Evolutionary conservation across 2,113 vertebrate species (phyloP).

Genomic region (Notothenia coriiceps): DNA sequence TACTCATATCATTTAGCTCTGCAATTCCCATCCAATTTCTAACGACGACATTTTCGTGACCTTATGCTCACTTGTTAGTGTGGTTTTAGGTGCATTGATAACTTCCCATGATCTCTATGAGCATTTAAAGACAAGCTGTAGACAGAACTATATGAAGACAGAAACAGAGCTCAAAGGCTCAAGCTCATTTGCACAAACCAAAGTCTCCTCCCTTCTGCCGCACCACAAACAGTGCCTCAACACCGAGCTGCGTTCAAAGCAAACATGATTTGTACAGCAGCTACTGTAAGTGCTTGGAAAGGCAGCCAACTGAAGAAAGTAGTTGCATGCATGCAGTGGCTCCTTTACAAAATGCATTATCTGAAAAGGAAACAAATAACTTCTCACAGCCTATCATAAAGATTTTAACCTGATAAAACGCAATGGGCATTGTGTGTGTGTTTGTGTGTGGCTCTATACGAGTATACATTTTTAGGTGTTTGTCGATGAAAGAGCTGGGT

Average conservation of each 20-base stretch:
- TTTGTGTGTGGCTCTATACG: neutral
- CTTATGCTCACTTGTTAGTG: neutral
- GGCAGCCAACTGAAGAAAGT: constrained; percentile 29
- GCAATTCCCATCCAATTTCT: neutral
- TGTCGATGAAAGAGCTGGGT: constrained; percentile 1
- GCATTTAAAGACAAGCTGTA: constrained; percentile 15
- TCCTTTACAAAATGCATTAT: constrained; percentile 53
- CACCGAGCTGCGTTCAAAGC: constrained; percentile 57
- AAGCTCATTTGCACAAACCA: constrained; percentile 35
- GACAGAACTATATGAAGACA: constrained; percentile 20
- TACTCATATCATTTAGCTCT: constrained; percentile 1
- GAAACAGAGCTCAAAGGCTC: constrained; percentile 48
- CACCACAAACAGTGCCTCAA: constrained; percentile 27
- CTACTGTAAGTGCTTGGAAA: constrained; percentile 46
- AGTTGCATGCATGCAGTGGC: constrained; percentile 28
- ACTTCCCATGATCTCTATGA: constrained; percentile 15
- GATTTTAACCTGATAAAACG: constrained; percentile 60
- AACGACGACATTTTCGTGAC: neutral
- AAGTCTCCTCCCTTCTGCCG: constrained; percentile 49
- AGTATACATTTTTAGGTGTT: neutral
- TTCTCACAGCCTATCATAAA: constrained; percentile 43
- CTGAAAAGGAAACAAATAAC: constrained; percentile 49
- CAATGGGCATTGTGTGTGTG: constrained; percentile 8
- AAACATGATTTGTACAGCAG: constrained; percentile 57
- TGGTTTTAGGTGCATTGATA: constrained; percentile 12